Evolutionary conservation across 2,888 invertebrate genomes (phyloP).

Genomic region (Caenorhabditis wallacei): DNA sequence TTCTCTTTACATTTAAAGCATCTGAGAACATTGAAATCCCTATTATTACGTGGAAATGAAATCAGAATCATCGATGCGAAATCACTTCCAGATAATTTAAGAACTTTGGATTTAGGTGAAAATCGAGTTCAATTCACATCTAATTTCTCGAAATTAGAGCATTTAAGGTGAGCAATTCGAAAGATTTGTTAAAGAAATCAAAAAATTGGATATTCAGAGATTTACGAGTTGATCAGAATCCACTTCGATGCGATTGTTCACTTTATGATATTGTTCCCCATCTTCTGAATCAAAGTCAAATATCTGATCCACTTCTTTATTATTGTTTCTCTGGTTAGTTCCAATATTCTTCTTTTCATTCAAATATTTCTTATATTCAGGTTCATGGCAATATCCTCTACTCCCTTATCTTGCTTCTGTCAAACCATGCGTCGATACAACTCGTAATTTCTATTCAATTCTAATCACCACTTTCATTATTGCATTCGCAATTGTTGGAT

Average conservation of each 20-base stretch:
- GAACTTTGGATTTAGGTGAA: slow-evolving; percentile 73
- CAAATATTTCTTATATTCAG: slow-evolving; percentile 17
- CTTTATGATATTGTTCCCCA: slow-evolving; percentile 72
- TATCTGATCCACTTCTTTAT: slow-evolving; percentile 74
- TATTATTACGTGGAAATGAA: slow-evolving; percentile 66
- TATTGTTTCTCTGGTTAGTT: slow-evolving; percentile 76
- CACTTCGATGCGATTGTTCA: slow-evolving; percentile 79
- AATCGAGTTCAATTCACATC: slow-evolving; percentile 76
- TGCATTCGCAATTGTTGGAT: slow-evolving; percentile 67
- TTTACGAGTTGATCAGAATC: slow-evolving; percentile 74
- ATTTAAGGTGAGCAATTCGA: too few species aligned
- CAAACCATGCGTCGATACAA: slow-evolving; percentile 68
- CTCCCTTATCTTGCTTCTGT: slow-evolving; percentile 74
- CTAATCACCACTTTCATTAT: slow-evolving; percentile 72
- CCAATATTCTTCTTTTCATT: not conserved
- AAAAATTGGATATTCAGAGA: slow-evolving; percentile 64
- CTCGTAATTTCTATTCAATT: slow-evolving; percentile 70
- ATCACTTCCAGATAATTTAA: slow-evolving; percentile 69
- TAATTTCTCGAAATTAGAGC: slow-evolving; percentile 70
- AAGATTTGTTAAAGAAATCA: not conserved
- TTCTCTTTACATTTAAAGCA: slow-evolving; percentile 61
- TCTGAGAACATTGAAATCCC: slow-evolving; percentile 53
- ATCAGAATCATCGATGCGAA: slow-evolving; percentile 67
- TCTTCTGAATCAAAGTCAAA: slow-evolving; percentile 67
- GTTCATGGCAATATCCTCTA: slow-evolving; percentile 78